Conservation (phyloP, 1,140 invertebrate genomes). For the Trissolcus basalis region DNA sequence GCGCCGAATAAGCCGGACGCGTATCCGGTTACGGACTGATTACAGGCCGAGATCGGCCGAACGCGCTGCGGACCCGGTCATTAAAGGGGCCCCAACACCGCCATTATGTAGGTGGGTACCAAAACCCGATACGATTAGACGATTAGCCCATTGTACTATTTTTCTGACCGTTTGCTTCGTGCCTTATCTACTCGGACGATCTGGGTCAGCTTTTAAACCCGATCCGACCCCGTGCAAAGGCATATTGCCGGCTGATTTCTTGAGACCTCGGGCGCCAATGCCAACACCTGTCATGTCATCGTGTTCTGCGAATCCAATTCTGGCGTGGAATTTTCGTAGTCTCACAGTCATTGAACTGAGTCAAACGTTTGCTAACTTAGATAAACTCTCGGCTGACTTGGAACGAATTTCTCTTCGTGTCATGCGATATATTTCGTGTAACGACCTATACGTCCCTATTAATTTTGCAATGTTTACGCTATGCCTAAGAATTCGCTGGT, state of each 20-base stretch:
- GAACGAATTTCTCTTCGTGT: too few relatives aligned
- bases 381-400: too few relatives aligned
- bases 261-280: slow-evolving; percentile 28
- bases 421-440: too few relatives aligned
- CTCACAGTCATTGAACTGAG: too few relatives aligned
- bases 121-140: slow-evolving; percentile 45
- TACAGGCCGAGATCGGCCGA: slow-evolving; percentile 25
- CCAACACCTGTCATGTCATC: slow-evolving; percentile 38
- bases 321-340: too few relatives aligned
- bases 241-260: slow-evolving; percentile 32
- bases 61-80: slow-evolving; percentile 20
- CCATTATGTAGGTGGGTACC: slow-evolving; percentile 28
- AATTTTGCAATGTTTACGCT: too few relatives aligned
- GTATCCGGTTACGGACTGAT: slow-evolving; percentile 42
- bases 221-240: slow-evolving; percentile 29
- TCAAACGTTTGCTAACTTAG: too few relatives aligned
- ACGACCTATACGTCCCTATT: too few relatives aligned
- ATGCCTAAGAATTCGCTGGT: too few relatives aligned
- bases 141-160: slow-evolving; percentile 43
- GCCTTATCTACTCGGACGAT: slow-evolving; percentile 35
- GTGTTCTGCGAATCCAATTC: too few relatives aligned
- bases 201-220: slow-evolving; percentile 38
- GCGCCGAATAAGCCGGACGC: slow-evolving; percentile 30
- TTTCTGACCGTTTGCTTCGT: slow-evolving; percentile 26
- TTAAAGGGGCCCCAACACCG: slow-evolving; percentile 26